phyloP scores from a whole-genome alignment of 1,140 invertebrate species.

The Luehdorfia chinensis region DNA sequence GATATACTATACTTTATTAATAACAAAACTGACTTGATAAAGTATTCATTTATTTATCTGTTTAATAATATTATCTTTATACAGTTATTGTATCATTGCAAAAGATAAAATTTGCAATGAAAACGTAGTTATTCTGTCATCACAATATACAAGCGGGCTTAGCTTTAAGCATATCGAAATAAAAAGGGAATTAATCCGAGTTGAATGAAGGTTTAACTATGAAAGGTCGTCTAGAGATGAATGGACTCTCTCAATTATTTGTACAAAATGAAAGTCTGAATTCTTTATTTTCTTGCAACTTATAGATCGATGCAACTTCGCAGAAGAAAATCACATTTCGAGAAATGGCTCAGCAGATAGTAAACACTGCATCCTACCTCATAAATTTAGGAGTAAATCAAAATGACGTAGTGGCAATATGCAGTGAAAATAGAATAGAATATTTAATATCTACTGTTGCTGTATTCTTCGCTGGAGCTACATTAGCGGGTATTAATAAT shows the following conservation, averaged over 20 bases:
- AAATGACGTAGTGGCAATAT: conserved; percentile 66
- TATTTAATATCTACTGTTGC: conserved; percentile 53
- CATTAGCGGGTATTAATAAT: conserved; percentile 62
- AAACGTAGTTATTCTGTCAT: conserved; percentile 2
- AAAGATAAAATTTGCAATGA: no score
- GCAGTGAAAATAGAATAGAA: conserved; percentile 72
- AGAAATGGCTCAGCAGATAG: conserved; percentile 37
- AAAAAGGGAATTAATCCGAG: conserved; percentile 12
- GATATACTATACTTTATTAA: no score
- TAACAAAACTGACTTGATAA: no score
- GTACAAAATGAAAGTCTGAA: conserved; percentile 9
- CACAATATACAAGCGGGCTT: conserved; percentile 6
- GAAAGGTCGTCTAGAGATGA: conserved; percentile 11
- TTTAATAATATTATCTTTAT: no score
- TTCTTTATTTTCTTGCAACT: conserved; percentile 3
- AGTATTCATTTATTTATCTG: no score
- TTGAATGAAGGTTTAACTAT: conserved; percentile 13
- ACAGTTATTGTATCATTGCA: no score
- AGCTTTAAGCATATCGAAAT: conserved; percentile 14
- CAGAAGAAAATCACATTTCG: conserved; percentile 33
- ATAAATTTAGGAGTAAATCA: conserved; percentile 38
- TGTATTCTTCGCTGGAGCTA: conserved; percentile 56
- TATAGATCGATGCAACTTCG: conserved; percentile 29
- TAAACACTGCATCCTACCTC: conserved; percentile 39
- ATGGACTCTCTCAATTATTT: conserved; percentile 14